Percentiles rank a stretch among this genome's conserved stretches.
Conservation (phyloP, 2,797 vertebrate species). For the Sebastes diaconus region DNA sequence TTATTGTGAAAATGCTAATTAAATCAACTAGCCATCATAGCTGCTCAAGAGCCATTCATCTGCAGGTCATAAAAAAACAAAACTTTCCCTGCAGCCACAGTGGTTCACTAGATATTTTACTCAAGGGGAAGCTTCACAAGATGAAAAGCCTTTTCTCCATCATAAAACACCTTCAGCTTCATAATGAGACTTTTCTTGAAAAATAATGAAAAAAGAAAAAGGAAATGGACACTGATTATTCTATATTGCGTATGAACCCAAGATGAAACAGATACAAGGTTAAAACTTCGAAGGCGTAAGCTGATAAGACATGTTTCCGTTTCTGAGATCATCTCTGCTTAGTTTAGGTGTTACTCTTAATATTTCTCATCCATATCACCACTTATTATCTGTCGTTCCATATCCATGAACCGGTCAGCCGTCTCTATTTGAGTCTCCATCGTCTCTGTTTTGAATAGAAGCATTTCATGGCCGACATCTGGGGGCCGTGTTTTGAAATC, state of each 20-base stretch:
- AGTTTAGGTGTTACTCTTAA: background rate
- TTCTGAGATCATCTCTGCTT: background rate
- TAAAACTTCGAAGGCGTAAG: background rate
- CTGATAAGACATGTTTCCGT: background rate
- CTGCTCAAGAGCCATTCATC: background rate
- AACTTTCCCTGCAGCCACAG: background rate
- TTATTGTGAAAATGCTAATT: background rate
- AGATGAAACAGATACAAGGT: background rate
- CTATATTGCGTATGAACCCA: background rate
- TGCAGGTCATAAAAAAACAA: background rate
- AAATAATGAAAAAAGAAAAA: background rate
- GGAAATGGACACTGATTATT: background rate
- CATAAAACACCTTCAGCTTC: background rate
- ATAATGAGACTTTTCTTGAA: background rate
- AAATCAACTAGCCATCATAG: background rate
- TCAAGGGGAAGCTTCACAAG: background rate
- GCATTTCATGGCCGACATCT: background rate
- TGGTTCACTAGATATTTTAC: constrained; percentile 1
- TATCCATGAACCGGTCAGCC: background rate
- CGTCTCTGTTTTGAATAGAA: background rate
- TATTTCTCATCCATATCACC: background rate
- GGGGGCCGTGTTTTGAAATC: background rate
- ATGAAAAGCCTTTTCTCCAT: background rate
- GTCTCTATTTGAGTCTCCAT: background rate
- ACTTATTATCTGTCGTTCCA: background rate